Evolutionary conservation across 1,140 invertebrate genomes (phyloP).

Genomic region (Glossosoma conforme): DNA sequence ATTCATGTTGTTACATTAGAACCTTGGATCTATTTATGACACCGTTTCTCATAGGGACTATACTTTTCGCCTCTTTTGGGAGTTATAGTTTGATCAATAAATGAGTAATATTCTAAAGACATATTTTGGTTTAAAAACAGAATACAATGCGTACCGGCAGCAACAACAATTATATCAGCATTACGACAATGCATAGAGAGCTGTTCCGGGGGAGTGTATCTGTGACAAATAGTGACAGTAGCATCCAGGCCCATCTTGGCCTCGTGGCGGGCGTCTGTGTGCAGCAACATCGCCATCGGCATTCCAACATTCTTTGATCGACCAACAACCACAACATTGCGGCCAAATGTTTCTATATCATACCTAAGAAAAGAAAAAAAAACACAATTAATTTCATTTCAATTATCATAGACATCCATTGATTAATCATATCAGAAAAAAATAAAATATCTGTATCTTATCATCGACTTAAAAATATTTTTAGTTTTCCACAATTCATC

Average conservation of each 20-base stretch:
- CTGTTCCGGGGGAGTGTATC: constrained; percentile 74
- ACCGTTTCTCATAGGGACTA: too few relatives aligned
- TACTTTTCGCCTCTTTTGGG: too few relatives aligned
- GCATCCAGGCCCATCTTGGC: constrained; percentile 65
- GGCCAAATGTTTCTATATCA: constrained; percentile 72
- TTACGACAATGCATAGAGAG: constrained; percentile 61
- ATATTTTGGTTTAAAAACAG: too few relatives aligned
- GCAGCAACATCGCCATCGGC: constrained; percentile 76
- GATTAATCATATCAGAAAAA: too few relatives aligned
- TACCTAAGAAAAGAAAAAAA: constrained; percentile 53
- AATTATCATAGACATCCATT: not conserved
- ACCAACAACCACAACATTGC: constrained; percentile 83
- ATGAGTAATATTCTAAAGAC: too few relatives aligned
- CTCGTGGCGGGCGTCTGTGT: constrained; percentile 66
- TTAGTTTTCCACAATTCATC: too few relatives aligned
- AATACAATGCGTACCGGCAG: constrained; percentile 55
- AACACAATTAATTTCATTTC: constrained; percentile 2
- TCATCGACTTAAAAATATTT: too few relatives aligned
- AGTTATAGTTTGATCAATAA: too few relatives aligned
- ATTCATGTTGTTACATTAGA: too few relatives aligned
- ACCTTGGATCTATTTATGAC: too few relatives aligned
- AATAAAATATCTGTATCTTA: too few relatives aligned
- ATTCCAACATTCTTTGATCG: constrained; percentile 87
- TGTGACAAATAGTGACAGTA: constrained; percentile 83
- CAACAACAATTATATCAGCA: constrained; percentile 80